Evolutionary conservation across 2,888 invertebrate genomes (phyloP), one percentile per base, ranked within the genome.

Genomic region (Temnothorax rugatulus): DNA sequence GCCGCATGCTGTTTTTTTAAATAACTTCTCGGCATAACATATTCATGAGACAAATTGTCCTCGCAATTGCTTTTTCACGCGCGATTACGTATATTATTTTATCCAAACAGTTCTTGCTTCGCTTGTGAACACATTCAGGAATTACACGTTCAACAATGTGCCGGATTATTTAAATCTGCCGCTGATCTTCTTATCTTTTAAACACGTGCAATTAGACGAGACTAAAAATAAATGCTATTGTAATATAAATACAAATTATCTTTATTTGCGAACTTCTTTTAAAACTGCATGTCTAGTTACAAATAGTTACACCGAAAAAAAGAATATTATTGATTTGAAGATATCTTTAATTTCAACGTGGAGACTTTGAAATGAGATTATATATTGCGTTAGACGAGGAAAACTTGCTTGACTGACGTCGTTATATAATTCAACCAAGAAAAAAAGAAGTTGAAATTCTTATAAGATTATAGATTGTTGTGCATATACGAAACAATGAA

Each of bases 21-120:
- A 54, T 71, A 54, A 71, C 15, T 71, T 21, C 5, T 71, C 66
- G 75, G 21, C 4, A 2, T 71, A 71, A 57, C 47, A 25, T 44
- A 71, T 75, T 61, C 44, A 61, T 52, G 61, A 47, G 47, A 21
- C 21, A 75, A 75, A 75, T 75, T 75, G 47, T 57, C 44, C 47
- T 34, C 21, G 79, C 34, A 71, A 57, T 34, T 71, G 57, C 21
- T 15, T 57, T 59, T 34, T 73, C 29, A 38, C 25, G 34, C 25
- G 34, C 13, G 57, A 34, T 52, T 47, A 34, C 21, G n/a, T 13
- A 8, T 18, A 47, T 71, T 13, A 34, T 57, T 79, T 47, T 73
- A 73, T 76, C 25, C 41, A 44, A 59, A 74, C 52, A 41, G 11
- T 11, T 61, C 13, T 79, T 29, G 11, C 7, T 57, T 34, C 44